Evolutionary conservation across 2,797 vertebrate genomes (phyloP), one percentile per base, ranked within the genome.

Genomic region (Saxicola maurus): DNA sequence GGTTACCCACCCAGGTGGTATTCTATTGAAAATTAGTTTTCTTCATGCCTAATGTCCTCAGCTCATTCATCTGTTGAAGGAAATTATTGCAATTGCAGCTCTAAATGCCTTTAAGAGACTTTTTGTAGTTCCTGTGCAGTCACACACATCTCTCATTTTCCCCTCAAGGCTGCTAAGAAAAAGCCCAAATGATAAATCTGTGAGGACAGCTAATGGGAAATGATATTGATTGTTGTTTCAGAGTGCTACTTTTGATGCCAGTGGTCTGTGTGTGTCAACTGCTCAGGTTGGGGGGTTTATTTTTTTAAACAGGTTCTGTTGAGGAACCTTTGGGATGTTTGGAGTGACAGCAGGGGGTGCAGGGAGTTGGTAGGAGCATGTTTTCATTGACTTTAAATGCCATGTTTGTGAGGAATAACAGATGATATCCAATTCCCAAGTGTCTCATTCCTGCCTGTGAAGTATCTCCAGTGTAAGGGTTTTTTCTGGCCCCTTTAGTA

Each of bases 141-240:
- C 40, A 25, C 74, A 87, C 55, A 71, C 17, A 30, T 82, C 53
- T 81, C 82, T 75, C 37, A 23, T 45, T 74, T 91, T 28, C 31
- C 38, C 68, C 35, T 82, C 53, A 59, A 80, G 81, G 86, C 86
- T 90, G 81, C 35, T 21, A 23, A 88, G 81, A 71, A 82, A 64
- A 86, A 86, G 30, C 55, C 20, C 43, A 71, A 57, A 79, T 91
- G 72, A 86, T 56, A 80, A 82, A 86, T 86, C 61, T 77, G 49
- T 68, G 51, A 38, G 79, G 87, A 66, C 66, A 88, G 30, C 67
- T 87, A 86, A 80, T 90, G 73, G 79, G 76, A 83, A 89, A 87
- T 11, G 2, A 35, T 42, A 92, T 67, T 33, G 88, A 92, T 86
- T 79, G 72, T 80, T 82, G 86, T 86, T 82, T 86, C 51, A 3